A percentile compares a stretch with the other conserved stretches of the same genome.
These are phyloP conservation scores for Parnassius smintheus DNA, from an alignment of 2,888 invertebrate genomes.

Conservation along the genomic window DNA sequence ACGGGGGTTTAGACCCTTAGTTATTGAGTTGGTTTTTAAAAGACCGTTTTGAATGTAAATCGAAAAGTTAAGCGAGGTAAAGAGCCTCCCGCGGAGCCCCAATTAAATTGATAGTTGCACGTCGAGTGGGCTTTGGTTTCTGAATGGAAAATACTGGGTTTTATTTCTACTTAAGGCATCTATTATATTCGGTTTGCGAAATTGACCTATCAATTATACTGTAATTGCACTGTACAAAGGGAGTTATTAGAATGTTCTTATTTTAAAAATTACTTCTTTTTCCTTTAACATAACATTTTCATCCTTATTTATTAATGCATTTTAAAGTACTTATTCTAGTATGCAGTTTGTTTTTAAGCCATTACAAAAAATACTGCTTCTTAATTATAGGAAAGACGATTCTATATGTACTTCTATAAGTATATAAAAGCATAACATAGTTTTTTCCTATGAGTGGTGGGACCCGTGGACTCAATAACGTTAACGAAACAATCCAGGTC, in stretches of 20 bases:
- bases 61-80: constrained; percentile 78
- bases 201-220: constrained; percentile 27
- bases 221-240: constrained; percentile 4
- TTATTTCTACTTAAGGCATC: constrained; percentile 22
- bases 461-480: too few species aligned
- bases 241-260: background rate
- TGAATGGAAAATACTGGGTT: constrained; percentile 30
- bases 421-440: too few species aligned
- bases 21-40: constrained; percentile 78
- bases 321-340: too few species aligned
- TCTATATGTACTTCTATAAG: too few species aligned
- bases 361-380: too few species aligned
- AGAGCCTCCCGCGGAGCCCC: constrained; percentile 70
- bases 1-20: constrained; percentile 65
- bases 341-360: too few species aligned
- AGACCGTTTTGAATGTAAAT: constrained; percentile 80
- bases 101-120: constrained; percentile 76
- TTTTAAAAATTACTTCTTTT: too few species aligned
- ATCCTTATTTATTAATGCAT: too few species aligned
- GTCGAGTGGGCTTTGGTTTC: constrained; percentile 40
- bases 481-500: too few species aligned
- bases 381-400: too few species aligned
- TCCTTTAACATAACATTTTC: too few species aligned
- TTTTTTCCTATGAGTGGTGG: too few species aligned
- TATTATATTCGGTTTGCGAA: constrained; percentile 26